Conservation (phyloP, 2,113 vertebrate species). For the Myrmophylax atrothorax region DNA sequence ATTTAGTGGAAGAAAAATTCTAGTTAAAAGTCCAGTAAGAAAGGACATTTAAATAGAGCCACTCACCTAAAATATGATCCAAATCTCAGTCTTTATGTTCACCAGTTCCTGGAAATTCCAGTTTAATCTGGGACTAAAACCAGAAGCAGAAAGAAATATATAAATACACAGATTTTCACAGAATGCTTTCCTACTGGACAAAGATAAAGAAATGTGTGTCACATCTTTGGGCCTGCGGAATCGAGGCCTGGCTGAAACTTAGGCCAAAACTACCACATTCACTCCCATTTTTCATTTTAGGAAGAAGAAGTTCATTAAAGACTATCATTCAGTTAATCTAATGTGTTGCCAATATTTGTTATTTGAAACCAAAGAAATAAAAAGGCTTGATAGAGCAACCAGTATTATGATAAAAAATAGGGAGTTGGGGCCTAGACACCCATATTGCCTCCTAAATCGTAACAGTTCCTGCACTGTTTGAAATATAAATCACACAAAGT, state of each 20-base stretch:
- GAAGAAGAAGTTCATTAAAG: neutral
- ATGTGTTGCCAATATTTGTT: neutral
- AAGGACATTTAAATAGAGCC: neutral
- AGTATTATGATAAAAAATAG: neutral
- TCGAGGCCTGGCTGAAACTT: too few species aligned
- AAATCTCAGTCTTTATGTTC: neutral
- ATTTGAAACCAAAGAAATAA: constrained; percentile 23
- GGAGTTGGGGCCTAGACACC: neutral
- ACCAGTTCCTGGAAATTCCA: neutral
- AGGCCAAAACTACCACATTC: neutral
- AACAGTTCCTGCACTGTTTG: neutral
- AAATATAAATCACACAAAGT: constrained; percentile 4
- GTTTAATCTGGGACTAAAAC: neutral
- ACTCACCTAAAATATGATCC: neutral
- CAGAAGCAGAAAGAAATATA: neutral
- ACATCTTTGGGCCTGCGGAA: too few species aligned
- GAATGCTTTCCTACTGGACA: neutral
- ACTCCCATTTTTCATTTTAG: neutral
- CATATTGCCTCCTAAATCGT: neutral
- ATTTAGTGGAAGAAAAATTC: neutral
- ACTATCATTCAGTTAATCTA: neutral
- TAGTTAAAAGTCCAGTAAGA: neutral
- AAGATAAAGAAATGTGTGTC: neutral
- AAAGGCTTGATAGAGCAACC: neutral
- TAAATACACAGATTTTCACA: neutral